Base-by-base conservation (phyloP, 2,797 vertebrate species). In the Enteromius radiatus region DNA sequence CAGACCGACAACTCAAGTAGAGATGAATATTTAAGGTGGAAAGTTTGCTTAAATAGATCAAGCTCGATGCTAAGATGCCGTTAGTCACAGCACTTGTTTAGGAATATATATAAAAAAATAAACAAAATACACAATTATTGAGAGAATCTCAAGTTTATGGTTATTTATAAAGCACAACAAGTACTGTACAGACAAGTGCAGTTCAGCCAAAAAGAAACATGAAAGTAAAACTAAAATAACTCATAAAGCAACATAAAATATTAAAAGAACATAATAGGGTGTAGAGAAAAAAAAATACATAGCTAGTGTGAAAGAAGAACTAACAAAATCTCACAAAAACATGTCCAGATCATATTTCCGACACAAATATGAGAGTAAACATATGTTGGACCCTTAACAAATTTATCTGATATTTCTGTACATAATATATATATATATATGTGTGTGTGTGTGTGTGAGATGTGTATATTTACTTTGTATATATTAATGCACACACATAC, bases 21-120 rank as follows among this genome's bases (percentile, higher is more conserved):
- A 78, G 73, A 79, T 49, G n/a, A 69, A 77, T 63, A 81, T 54
- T 75, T 64, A 81, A 67, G 63, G 80, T 68, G 71, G 61, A 28
- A 75, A 63, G 31, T 33, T 52, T 19, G 36, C 14, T 59, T 61
- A 28, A 19, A 71, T 23, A 47, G 19, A 56, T 23, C 3, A 3
- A 70, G 7, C 28, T 36, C 26, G 0, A 11, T 19, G 38, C 49
- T 49, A 74, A 71, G 14, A 15, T 59, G 43, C 8, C 9, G 4
- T 77, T 47, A 63, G 21, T 23, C 11, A 69, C 19, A 61, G 9
- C 36, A 61, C 5, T 56, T 9, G 9, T 56, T 54, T 47, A 15
- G 8, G 6, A 17, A 49, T 49, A 19, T 43, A 38, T 28, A 28
- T 28, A 28, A 28, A 28, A 28, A 28, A 28, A 10, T n/a, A n/a